phyloP scores from a whole-genome alignment of 2,113 vertebrate genomes.

The Sminthopsis crassicaudata region DNA sequence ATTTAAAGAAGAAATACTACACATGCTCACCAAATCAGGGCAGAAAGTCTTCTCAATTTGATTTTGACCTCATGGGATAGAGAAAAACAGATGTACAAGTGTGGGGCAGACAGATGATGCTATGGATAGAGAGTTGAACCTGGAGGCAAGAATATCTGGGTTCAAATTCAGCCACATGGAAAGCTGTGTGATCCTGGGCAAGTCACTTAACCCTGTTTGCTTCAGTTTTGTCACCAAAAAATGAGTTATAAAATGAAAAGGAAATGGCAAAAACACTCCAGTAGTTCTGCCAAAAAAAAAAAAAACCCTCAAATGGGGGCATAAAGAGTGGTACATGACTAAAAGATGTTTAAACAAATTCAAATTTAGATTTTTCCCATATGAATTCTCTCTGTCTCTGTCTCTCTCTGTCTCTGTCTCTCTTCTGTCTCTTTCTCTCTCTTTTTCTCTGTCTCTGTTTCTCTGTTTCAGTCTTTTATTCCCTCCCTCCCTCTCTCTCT shows the following conservation, averaged over 20 bases:
- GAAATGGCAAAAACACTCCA: background rate
- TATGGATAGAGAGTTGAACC: background rate
- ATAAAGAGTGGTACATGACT: too few species aligned
- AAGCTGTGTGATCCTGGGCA: background rate
- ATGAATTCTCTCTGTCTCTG: too few species aligned
- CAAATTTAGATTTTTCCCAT: too few species aligned
- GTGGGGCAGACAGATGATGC: background rate
- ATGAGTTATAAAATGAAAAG: background rate
- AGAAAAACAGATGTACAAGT: constrained; percentile 34
- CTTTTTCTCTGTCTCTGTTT: too few species aligned
- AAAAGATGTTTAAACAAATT: too few species aligned
- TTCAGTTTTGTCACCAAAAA: background rate
- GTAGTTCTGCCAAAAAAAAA: background rate
- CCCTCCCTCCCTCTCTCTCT: too few species aligned
- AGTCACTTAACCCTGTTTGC: background rate
- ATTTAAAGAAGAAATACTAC: constrained; percentile 45
- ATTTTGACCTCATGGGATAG: constrained; percentile 39
- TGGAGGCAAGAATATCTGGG: background rate
- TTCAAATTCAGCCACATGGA: background rate
- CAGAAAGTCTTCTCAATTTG: constrained; percentile 47
- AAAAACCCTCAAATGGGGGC: too few species aligned
- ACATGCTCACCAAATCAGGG: constrained; percentile 42
- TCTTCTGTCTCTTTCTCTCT: too few species aligned
- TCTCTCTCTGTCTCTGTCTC: too few species aligned
- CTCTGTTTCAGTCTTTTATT: too few species aligned